Evolutionary conservation across 2,113 vertebrate genomes (phyloP).

Genomic region (Triplophysa rosa): DNA sequence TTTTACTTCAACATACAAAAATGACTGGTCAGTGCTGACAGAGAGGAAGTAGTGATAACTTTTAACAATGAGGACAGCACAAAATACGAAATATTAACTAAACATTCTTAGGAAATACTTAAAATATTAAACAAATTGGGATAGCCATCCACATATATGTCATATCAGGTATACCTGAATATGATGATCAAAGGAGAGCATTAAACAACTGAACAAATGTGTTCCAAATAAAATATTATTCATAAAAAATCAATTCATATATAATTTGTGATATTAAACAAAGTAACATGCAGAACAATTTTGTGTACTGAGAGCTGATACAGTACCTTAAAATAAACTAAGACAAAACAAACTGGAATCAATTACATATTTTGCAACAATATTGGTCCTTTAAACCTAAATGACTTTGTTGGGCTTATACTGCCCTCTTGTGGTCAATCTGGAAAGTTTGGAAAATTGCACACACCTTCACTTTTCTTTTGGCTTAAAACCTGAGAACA

Average conservation of each 20-base stretch:
- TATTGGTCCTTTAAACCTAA: not conserved
- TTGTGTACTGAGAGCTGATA: not conserved
- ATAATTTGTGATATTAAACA: not conserved
- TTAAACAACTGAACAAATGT: not conserved
- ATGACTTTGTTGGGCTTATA: constrained; percentile 8
- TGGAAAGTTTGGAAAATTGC: not conserved
- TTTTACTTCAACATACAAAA: not conserved
- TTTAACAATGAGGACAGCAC: not conserved
- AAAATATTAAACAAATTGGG: not conserved
- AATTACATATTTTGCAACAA: not conserved
- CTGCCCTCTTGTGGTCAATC: constrained; percentile 50
- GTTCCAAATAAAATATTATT: too few species aligned
- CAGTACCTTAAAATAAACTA: not conserved
- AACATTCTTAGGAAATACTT: not conserved
- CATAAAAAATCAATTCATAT: too few species aligned
- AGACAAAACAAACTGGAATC: not conserved
- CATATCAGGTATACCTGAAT: too few species aligned
- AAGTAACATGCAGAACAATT: not conserved
- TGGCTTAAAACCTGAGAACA: constrained; percentile 62
- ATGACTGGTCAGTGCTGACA: not conserved
- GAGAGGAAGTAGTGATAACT: not conserved
- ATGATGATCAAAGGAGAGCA: not conserved
- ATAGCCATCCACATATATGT: too few species aligned
- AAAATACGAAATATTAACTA: not conserved
- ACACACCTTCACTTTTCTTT: constrained; percentile 41